phyloP scores from a whole-genome alignment of 2,113 vertebrate genomes.

The Hyperoodon ampullatus region DNA sequence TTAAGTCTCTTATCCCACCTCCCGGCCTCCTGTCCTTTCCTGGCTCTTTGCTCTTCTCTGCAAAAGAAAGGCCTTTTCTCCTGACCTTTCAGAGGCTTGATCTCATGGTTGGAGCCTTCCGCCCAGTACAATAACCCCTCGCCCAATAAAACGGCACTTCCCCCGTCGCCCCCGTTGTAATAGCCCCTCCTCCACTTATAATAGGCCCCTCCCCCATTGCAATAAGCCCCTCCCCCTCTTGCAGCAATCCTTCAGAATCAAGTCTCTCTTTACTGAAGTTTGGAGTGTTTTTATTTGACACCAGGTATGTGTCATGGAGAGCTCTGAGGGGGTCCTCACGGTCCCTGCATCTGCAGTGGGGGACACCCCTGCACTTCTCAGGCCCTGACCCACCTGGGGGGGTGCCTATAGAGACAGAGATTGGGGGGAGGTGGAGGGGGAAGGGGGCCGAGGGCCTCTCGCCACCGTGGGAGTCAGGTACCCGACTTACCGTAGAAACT shows the following conservation, averaged over 20 bases:
- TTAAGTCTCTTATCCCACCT: neutral
- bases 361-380: neutral
- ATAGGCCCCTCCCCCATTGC: neutral
- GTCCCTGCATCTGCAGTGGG: no score
- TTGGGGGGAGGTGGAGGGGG: neutral
- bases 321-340: neutral
- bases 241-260: neutral
- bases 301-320: accelerated
- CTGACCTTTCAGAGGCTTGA: neutral
- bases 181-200: neutral
- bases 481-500: neutral
- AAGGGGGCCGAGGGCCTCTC: neutral
- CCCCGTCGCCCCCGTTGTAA: neutral
- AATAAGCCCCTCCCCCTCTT: neutral
- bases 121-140: no score
- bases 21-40: no score
- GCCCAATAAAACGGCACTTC: no score
- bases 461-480: neutral
- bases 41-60: neutral
- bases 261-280: neutral
- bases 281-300: neutral
- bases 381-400: neutral
- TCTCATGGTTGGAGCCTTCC: no score
- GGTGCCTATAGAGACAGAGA: neutral
- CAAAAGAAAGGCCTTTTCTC: neutral